These are phyloP conservation scores for Drosophila mimetica DNA, from an alignment of 2,888 invertebrate species.

Conservation along the genomic window DNA sequence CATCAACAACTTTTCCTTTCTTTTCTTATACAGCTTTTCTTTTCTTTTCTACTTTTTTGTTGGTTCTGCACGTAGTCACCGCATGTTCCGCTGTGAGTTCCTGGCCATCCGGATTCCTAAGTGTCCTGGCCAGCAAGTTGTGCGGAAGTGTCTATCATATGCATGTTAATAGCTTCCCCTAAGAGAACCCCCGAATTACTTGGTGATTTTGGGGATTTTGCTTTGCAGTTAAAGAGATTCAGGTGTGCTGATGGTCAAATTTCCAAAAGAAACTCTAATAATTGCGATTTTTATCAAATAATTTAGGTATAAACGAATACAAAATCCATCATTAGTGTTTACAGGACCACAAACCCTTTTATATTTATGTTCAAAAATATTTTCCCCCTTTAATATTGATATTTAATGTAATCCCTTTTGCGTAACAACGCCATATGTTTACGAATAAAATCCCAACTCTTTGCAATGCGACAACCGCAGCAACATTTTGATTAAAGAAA, in stretches of 20 bases:
- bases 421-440: neutral
- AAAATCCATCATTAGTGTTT: too few species aligned
- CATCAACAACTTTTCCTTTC: slow-evolving; percentile 49
- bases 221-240: neutral
- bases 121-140: slow-evolving; percentile 52
- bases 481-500: slow-evolving; percentile 48
- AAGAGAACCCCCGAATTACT: neutral
- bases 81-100: slow-evolving; percentile 62
- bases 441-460: neutral
- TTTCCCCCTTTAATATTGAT: too few species aligned
- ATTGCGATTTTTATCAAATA: neutral
- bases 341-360: too few species aligned
- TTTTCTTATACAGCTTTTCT: slow-evolving; percentile 1
- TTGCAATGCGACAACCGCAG: neutral
- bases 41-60: slow-evolving; percentile 28
- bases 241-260: neutral
- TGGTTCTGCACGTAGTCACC: slow-evolving; percentile 64
- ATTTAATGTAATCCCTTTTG: too few species aligned
- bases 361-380: too few species aligned
- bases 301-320: too few species aligned
- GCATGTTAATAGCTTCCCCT: slow-evolving; percentile 71
- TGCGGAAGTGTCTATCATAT: slow-evolving; percentile 79
- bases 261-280: too few species aligned
- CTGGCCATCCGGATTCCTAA: slow-evolving; percentile 17
- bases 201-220: neutral